Evolutionary conservation across 2,113 vertebrate genomes (phyloP), one percentile per base, ranked within the genome.

Genomic region (Abramis brama): DNA sequence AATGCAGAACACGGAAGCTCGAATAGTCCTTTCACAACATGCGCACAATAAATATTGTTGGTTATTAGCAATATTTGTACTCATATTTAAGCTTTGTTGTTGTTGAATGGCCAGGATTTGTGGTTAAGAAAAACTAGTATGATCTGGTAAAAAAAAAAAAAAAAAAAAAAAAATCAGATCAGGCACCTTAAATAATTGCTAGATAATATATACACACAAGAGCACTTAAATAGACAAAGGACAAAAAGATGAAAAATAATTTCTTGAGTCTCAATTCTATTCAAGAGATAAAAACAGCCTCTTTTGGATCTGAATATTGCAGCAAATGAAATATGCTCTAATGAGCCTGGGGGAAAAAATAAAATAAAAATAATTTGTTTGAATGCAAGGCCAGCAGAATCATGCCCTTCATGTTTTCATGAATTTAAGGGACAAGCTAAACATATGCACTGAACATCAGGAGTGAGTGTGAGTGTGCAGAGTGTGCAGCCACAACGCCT

Each of bases 401-500:
- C 39, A 76, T n/a, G 47, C 79, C 33, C 52, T 59, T 77, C 27
- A 21, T 78, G 82, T 81, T 82, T 82, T n/a, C 23, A 50, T 71
- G 64, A n/a, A 74, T 71, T 70, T 71, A 21, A 64, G 50, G 78
- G 39, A 77, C 27, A 60, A 30, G 33, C 39, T 83, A 52, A 86
- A 77, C 55, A 50, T 8, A 23, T 23, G 36, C 23, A 17, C 11
- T 47, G 71, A 74, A 47, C 71, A 45, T 75, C 23, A 75, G 36
- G n/a, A n/a, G n/a, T n/a, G n/a, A n/a, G n/a, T n/a, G n/a, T n/a
- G n/a, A n/a, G n/a, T n/a, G n/a, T n/a, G n/a, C 30, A 76, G 68
- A 79, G 60, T 21, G 12, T 15, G 43, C 7, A 71, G 73, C 71
- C 25, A 66, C 50, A 85, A 7, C 36, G 13, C 84, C 86, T 89